Conservation (phyloP, 2,888 invertebrate species). For the Apoderus coryli region DNA sequence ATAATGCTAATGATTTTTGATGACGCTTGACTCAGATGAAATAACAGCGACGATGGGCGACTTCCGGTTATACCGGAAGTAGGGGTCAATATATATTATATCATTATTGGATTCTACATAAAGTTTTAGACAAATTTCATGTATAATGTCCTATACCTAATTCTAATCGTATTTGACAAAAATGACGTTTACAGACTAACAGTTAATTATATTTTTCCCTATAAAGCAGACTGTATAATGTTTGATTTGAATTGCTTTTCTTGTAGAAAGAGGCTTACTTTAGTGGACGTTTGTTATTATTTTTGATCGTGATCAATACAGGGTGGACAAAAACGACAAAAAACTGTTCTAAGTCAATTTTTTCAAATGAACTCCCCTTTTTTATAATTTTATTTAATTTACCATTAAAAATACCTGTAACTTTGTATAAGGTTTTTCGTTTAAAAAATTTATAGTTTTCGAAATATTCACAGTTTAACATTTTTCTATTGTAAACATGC, state of each 20-base stretch:
- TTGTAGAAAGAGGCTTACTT: too few relatives aligned
- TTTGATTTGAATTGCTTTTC: too few relatives aligned
- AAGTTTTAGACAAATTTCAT: too few relatives aligned
- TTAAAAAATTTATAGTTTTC: neutral
- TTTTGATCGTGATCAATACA: too few relatives aligned
- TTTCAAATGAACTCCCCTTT: constrained; percentile 1
- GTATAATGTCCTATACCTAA: too few relatives aligned
- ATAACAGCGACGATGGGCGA: neutral
- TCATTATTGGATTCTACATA: constrained; percentile 1
- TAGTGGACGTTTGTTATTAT: too few relatives aligned
- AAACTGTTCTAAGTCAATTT: neutral
- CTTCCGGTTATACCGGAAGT: constrained; percentile 3
- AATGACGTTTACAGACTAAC: neutral
- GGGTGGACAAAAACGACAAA: neutral
- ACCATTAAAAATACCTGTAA: neutral
- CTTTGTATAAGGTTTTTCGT: constrained; percentile 3
- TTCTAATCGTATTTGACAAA: too few relatives aligned
- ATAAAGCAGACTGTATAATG: too few relatives aligned
- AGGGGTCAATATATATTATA: constrained; percentile 1
- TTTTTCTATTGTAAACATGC: too few relatives aligned
- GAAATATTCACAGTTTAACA: neutral
- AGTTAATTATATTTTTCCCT: constrained; percentile 1
- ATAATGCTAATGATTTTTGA: too few relatives aligned
- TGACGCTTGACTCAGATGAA: too few relatives aligned
- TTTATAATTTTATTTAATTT: neutral